phyloP scores from a whole-genome alignment of 1,140 invertebrate species.

The Pseudomyrmex flavicornis region DNA sequence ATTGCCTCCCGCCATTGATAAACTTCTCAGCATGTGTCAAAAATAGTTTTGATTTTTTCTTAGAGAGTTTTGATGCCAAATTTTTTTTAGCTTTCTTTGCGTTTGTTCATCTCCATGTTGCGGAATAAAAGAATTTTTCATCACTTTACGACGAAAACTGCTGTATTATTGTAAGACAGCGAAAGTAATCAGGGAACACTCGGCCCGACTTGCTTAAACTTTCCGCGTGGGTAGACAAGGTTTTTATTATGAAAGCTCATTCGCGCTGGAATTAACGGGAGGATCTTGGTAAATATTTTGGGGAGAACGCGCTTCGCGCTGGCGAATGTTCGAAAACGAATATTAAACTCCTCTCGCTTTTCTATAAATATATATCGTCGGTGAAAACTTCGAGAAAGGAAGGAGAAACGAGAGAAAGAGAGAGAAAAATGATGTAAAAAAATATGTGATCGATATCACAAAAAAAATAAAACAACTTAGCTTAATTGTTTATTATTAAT shows the following conservation, averaged over 20 bases:
- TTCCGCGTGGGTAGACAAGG: conserved; percentile 35
- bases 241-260: conserved; percentile 54
- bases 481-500: not conserved
- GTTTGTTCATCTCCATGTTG: not conserved
- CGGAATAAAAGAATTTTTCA: conserved; percentile 4
- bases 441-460: not conserved
- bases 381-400: not conserved
- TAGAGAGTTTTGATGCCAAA: not conserved
- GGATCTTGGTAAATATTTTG: conserved; percentile 49
- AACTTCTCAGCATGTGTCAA: not conserved
- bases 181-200: conserved; percentile 46
- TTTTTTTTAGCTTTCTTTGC: too few species aligned
- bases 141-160: conserved; percentile 8
- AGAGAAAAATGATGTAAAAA: not conserved
- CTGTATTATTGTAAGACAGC: not conserved
- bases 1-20: not conserved
- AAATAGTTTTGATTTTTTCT: not conserved
- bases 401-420: not conserved
- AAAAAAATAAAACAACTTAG: too few species aligned
- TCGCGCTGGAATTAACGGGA: conserved; percentile 39
- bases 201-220: conserved; percentile 34
- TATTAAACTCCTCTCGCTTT: conserved; percentile 17
- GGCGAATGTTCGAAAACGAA: conserved; percentile 17
- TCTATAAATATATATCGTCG: conserved; percentile 10
- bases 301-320: not conserved